Conservation (phyloP, 2,797 vertebrate species). For the Myiothlypis chrysogaster region DNA sequence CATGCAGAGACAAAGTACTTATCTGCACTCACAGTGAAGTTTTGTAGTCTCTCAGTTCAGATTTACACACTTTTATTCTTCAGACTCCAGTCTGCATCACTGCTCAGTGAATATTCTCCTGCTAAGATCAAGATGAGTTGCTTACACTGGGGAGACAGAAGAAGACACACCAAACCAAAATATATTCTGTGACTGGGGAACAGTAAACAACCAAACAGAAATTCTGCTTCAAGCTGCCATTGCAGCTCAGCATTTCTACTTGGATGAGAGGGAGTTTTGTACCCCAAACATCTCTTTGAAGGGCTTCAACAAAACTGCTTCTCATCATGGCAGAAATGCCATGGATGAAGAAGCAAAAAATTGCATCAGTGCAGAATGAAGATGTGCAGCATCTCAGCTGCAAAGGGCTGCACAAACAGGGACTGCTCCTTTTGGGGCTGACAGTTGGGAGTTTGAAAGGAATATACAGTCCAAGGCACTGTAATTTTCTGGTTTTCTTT, state of each 20-base stretch:
- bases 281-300: not conserved
- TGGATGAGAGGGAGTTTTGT: not conserved
- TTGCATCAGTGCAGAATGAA: rapidly evolving
- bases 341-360: not conserved
- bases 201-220: not conserved
- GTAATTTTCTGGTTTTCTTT: not conserved
- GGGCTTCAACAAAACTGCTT: not conserved
- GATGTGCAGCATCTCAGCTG: not conserved
- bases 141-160: not conserved
- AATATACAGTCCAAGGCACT: not conserved
- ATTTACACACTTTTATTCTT: not conserved
- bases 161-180: not conserved
- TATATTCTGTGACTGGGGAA: not conserved
- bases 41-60: not conserved
- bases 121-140: not conserved
- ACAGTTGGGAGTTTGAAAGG: not conserved
- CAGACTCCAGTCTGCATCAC: not conserved
- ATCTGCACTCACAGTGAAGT: not conserved
- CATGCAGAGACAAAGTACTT: not conserved
- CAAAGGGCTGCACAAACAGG: not conserved
- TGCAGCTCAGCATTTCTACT: not conserved
- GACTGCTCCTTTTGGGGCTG: not conserved
- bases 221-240: not conserved
- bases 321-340: not conserved
- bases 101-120: not conserved